Evolutionary conservation across 2,888 invertebrate genomes (phyloP), one percentile per base, ranked within the genome.

Genomic region (Caenorhabditis sulstoni): DNA sequence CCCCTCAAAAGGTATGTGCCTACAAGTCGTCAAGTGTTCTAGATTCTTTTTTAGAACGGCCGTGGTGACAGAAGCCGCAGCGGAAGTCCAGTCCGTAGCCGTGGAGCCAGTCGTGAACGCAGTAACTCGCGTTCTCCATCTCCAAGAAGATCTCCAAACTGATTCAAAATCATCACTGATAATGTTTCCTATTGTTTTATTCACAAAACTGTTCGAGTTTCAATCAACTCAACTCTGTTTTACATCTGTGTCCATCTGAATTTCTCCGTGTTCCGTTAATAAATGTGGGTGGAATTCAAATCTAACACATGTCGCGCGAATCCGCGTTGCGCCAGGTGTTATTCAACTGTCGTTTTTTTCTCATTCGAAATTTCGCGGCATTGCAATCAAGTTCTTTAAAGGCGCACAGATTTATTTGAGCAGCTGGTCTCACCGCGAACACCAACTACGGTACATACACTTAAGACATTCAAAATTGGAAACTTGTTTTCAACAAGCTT

Each of bases 121-220:
- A 71, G 71, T 39, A 35, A n/a, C 18, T 77, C 77, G 0, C 59
- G 76, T 41, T 77, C 77, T 62, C 75, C 62, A 0, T 62, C 75
- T 47, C 64, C 70, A 45, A 44, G 68, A 64, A 44, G 68, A 64
- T 64, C 66, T 66, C 75, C 45, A 20, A 53, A 53, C 18, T 45
- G 37, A 52, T 37, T 41, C 1, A 37, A 47, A 11, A 50, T 23
- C 2, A 35, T 20, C 12, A 14, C 23, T 58, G 29, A 53, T 59
- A 23, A 12, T 29, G 1, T 11, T n/a, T 52, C 9, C 22, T 11
- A 55, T 59, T 66, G 52, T 65, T 55, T 55, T 52, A 52, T 74
- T 52, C 18, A 57, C 39, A 23, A 47, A 23, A 11, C 41, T 49
- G 53, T 29, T 47, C 37, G 22, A 44, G 18, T 37, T 73, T n/a